These are phyloP conservation scores for Taenioides sp. DNA, from an alignment of 2,797 vertebrate genomes.

Conservation along the genomic window DNA sequence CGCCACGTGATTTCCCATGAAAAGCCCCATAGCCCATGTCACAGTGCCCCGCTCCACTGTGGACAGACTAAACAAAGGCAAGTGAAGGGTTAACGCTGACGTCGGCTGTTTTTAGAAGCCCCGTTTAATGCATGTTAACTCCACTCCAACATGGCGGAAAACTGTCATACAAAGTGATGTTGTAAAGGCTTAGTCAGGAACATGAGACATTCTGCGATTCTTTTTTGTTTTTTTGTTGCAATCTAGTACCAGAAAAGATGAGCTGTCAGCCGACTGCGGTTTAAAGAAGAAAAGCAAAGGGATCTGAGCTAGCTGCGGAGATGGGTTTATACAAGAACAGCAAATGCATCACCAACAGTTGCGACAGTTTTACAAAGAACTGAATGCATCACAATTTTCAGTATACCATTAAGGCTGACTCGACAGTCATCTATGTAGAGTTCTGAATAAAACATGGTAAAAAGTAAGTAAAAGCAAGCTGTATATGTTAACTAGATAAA, in stretches of 20 bases:
- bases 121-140: constrained; percentile 51
- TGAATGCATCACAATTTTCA: not conserved
- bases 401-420: not conserved
- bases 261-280: constrained; percentile 55
- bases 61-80: constrained; percentile 5
- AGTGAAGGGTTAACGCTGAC: constrained; percentile 56
- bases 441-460: too few relatives aligned
- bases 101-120: constrained; percentile 51
- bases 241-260: constrained; percentile 47
- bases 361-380: not conserved
- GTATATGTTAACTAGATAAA: too few relatives aligned
- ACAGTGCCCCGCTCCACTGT: constrained; percentile 1
- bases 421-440: too few relatives aligned
- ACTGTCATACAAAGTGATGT: constrained; percentile 33
- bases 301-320: constrained; percentile 49
- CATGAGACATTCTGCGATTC: constrained; percentile 41
- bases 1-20: constrained; percentile 2
- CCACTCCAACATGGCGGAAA: constrained; percentile 38
- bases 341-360: not conserved
- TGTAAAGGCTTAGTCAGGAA: constrained; percentile 39
- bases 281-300: constrained; percentile 17
- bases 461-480: too few relatives aligned
- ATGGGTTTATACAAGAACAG: not conserved
- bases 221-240: constrained; percentile 16
- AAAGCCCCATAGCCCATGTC: constrained; percentile 24